Evolutionary conservation across 2,113 vertebrate species (phyloP).

Genomic region (Chunga burmeisteri): DNA sequence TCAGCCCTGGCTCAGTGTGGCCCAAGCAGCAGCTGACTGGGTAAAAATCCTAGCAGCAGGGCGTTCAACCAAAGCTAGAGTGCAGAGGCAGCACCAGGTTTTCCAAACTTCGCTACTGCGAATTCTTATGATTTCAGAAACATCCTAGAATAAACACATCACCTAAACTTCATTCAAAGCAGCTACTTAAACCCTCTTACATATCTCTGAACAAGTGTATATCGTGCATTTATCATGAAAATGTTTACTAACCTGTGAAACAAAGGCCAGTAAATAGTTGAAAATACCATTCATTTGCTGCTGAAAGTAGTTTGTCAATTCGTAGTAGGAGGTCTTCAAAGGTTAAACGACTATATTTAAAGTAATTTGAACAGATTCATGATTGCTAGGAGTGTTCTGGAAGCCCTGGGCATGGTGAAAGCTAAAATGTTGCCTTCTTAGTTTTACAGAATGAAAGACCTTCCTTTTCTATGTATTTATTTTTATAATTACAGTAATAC

Average conservation of each 20-base stretch:
- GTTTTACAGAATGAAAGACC: neutral
- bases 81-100: neutral
- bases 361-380: neutral
- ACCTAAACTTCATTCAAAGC: neutral
- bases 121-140: neutral
- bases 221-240: neutral
- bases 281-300: neutral
- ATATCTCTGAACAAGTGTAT: neutral
- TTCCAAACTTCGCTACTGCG: neutral
- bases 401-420: neutral
- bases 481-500: neutral
- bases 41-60: neutral
- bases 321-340: neutral
- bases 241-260: neutral
- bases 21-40: neutral
- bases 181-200: neutral
- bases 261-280: neutral
- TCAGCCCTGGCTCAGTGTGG: neutral
- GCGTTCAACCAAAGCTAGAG: neutral
- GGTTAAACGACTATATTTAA: neutral
- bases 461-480: neutral
- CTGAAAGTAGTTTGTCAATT: neutral
- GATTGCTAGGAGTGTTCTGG: neutral
- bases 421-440: neutral
- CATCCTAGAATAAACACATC: neutral